Percentiles rank a stretch among this genome's conserved stretches.
phyloP scores from a whole-genome alignment of 2,797 vertebrate species.

The Anas capensis region DNA sequence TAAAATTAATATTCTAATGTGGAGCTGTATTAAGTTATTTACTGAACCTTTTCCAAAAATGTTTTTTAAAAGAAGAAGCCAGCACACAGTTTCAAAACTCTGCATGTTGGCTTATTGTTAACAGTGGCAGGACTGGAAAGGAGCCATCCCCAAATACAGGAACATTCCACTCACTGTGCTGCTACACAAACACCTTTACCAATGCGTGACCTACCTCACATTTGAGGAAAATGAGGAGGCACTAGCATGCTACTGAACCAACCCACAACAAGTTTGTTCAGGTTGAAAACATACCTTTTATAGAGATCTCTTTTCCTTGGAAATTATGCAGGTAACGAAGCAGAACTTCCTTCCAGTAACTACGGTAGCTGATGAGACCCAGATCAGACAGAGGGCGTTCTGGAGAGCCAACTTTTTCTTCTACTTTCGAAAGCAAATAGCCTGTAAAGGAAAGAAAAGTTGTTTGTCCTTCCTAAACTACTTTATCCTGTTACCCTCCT shows the following conservation, averaged over 20 bases:
- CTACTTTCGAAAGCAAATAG: slow-evolving; percentile 91
- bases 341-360: slow-evolving; percentile 98
- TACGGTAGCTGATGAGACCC: slow-evolving; percentile 94
- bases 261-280: neutral
- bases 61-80: neutral
- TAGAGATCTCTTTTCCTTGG: slow-evolving; percentile 98
- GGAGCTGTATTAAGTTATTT: neutral
- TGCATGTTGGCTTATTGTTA: neutral
- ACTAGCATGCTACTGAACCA: neutral
- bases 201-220: neutral
- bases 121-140: neutral
- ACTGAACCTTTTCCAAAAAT: accelerated
- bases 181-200: neutral
- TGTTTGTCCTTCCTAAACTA: neutral
- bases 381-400: slow-evolving; percentile 93
- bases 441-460: slow-evolving; percentile 70
- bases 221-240: neutral
- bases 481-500: neutral
- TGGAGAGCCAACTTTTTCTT: slow-evolving; percentile 94
- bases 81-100: neutral
- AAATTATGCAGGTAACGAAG: slow-evolving; percentile 94
- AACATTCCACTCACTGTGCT: neutral
- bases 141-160: neutral
- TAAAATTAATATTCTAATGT: neutral
- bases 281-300: slow-evolving; percentile 87